Conservation (phyloP, 2,113 vertebrate species). For the Eulemur rufifrons region DNA sequence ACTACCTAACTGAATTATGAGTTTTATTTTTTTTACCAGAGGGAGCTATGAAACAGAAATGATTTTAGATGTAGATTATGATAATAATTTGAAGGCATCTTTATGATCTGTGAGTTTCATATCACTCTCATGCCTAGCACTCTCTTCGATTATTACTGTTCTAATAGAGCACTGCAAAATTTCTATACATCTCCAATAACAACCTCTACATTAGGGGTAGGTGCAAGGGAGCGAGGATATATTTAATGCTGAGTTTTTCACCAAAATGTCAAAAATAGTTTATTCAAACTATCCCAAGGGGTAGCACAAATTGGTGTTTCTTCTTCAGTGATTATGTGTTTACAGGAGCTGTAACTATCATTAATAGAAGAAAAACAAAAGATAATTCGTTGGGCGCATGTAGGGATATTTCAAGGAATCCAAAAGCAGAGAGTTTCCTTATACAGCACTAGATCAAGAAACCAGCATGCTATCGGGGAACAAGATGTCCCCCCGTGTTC, state of each 20-base stretch:
- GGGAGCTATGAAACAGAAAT: conserved; percentile 78
- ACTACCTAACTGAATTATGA: conserved; percentile 76
- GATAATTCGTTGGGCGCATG: neutral
- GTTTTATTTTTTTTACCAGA: conserved; percentile 78
- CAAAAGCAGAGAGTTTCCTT: neutral
- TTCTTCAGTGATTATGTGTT: neutral
- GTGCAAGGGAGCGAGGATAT: neutral
- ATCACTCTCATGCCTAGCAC: conserved; percentile 57
- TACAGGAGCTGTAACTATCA: neutral
- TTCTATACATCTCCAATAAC: neutral
- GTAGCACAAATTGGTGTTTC: neutral
- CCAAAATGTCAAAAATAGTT: conserved; percentile 18
- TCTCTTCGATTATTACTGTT: conserved; percentile 58
- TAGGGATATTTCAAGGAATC: neutral
- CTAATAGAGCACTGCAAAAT: neutral
- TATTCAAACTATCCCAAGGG: conserved; percentile 32
- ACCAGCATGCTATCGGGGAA: neutral
- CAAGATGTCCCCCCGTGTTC: neutral
- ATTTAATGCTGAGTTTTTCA: neutral
- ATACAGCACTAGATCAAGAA: neutral
- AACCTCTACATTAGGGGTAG: neutral
- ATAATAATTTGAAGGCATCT: conserved; percentile 70
- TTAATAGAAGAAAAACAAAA: neutral
- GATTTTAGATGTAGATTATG: conserved; percentile 80
- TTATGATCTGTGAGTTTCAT: conserved; percentile 78